Evolutionary conservation across 2,888 invertebrate species (phyloP).

Genomic region (Diabrotica balteata): DNA sequence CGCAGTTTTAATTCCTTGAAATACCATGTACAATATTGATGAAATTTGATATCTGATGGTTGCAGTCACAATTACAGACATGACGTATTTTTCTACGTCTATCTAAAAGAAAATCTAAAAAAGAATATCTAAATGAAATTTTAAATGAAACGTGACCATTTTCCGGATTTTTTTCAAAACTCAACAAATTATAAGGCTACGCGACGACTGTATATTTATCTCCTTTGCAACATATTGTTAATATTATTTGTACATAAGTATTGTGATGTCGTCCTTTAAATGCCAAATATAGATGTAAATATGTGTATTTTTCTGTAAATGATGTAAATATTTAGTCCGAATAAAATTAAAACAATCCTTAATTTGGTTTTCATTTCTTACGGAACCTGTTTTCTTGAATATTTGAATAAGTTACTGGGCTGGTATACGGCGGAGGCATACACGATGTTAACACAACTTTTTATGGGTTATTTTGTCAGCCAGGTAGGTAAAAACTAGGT

Average conservation of each 20-base stretch:
- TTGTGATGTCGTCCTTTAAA: conserved; percentile 44
- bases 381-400: conserved; percentile 14
- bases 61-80: too few species aligned
- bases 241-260: conserved; percentile 35
- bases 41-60: too few species aligned
- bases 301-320: conserved; percentile 41
- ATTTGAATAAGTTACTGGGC: conserved; percentile 10
- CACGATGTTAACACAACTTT: conserved; percentile 13
- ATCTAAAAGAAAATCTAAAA: too few species aligned
- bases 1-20: too few species aligned
- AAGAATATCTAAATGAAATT: too few species aligned
- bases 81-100: too few species aligned
- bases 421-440: background rate
- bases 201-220: background rate
- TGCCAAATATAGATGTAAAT: conserved; percentile 49
- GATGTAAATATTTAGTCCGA: conserved; percentile 38
- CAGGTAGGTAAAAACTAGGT: background rate
- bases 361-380: conserved; percentile 25
- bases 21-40: too few species aligned
- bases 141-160: too few species aligned
- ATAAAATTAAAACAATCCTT: conserved; percentile 32
- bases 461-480: conserved; percentile 7
- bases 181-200: background rate
- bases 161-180: too few species aligned
- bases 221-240: conserved; percentile 29